These are phyloP conservation scores for Denticeps clupeoides DNA, from an alignment of 2,797 vertebrate genomes.

Conservation along the genomic window DNA sequence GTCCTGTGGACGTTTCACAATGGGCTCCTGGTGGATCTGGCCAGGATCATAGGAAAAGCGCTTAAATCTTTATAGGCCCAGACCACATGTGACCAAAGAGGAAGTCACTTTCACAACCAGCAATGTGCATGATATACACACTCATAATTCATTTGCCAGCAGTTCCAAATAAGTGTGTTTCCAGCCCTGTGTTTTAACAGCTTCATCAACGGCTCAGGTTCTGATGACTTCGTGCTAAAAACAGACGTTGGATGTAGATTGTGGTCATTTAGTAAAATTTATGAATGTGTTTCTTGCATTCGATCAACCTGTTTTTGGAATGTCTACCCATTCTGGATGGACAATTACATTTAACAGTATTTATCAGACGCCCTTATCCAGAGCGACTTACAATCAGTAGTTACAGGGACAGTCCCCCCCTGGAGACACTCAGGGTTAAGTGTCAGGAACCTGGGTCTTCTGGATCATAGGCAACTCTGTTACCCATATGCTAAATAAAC, in stretches of 20 bases:
- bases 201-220: too few species aligned
- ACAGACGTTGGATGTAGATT: slow-evolving; percentile 14
- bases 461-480: too few species aligned
- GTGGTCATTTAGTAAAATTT: slow-evolving; percentile 26
- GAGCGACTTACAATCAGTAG: too few species aligned
- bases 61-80: slow-evolving; percentile 26
- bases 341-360: too few species aligned
- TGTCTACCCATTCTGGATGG: slow-evolving; percentile 18
- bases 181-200: too few species aligned
- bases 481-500: too few species aligned
- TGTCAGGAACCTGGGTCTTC: too few species aligned
- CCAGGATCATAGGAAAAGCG: slow-evolving; percentile 30
- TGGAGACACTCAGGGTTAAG: too few species aligned
- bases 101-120: slow-evolving; percentile 17
- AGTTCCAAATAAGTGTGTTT: too few species aligned
- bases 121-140: slow-evolving; percentile 17
- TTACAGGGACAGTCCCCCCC: too few species aligned
- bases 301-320: slow-evolving; percentile 23
- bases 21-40: slow-evolving; percentile 13
- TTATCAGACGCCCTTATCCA: too few species aligned
- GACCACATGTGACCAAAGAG: slow-evolving; percentile 16
- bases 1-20: slow-evolving; percentile 10
- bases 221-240: slow-evolving; percentile 19
- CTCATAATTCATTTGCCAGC: background rate
- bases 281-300: slow-evolving; percentile 21